Evolutionary conservation across 1,140 invertebrate species (phyloP), one percentile per base, ranked within the genome.

Genomic region (Macrobrachium rosenbergii): DNA sequence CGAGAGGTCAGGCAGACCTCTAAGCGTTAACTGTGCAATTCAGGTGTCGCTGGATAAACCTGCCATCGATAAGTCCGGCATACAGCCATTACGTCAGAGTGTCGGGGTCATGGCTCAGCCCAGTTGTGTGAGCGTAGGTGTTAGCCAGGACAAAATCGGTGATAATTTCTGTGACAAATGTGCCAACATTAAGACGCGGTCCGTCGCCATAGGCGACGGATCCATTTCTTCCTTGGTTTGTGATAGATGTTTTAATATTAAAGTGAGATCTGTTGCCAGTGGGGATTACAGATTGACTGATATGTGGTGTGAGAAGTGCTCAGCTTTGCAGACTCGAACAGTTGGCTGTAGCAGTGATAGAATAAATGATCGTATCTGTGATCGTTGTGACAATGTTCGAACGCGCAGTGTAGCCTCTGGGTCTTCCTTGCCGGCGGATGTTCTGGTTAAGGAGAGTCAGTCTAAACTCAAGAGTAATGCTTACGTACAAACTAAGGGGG

Each of bases 161-260:
- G 92, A 93, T 82, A 90, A 91, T 37, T 89, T 92, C 17, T 94
- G 94, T 90, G 92, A 92, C 17, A 93, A 92, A 90, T 94, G 94
- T 90, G 28, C 60, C 14, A 92, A 91, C 19, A 89, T 91, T 0
- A 85, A 86, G 52, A 93, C 92, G 83, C 90, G 90, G n/a, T 91
- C 90, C 60, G 90, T 94, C 12, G 92, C 90, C 77, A 91, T 92
- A n/a, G 92, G 92, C 52, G 78, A 84, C 79, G 82, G 59, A n/a
- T 84, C 23, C 28, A 67, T 90, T 5, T 89, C 80, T 5, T 83
- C 78, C 69, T 8, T 84, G 14, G 37, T 83, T 16, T 90, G 90
- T 82, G 89, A 90, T 67, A 85, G 78, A 72, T 82, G 78, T 52
- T 45, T n/a, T 19, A 21, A 64, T 14, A 21, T 52, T 59, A 82